Percentiles rank a stretch among this genome's conserved stretches.
These are phyloP conservation scores for Anadara kagoshimensis DNA, from an alignment of 1,140 invertebrate genomes.

Conservation along the genomic window DNA sequence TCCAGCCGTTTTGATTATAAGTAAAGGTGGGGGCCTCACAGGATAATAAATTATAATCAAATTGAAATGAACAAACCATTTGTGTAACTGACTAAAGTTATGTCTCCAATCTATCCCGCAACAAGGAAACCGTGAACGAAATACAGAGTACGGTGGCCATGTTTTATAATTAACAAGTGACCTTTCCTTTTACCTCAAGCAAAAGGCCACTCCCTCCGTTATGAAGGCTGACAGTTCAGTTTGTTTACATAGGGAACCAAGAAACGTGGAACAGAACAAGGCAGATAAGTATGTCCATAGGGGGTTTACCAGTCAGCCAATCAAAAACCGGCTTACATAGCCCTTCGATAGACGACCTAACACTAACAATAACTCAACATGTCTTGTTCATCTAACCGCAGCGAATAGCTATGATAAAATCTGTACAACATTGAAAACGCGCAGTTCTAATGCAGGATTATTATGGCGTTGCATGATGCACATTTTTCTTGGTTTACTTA, in stretches of 20 bases:
- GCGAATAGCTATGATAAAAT: conserved; percentile 44
- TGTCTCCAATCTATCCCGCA: conserved; percentile 7
- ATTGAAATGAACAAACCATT: conserved; percentile 11
- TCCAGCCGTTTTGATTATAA: conserved; percentile 34
- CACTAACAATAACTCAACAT: conserved; percentile 50
- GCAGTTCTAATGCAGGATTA: conserved; percentile 23
- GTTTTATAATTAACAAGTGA: conserved; percentile 5
- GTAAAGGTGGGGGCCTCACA: conserved; percentile 28
- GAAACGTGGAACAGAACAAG: conserved; percentile 30
- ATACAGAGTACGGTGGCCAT: conserved; percentile 10
- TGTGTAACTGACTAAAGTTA: neutral
- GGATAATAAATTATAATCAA: conserved; percentile 16
- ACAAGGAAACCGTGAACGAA: neutral
- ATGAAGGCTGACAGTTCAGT: conserved; percentile 37
- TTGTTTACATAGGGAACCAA: conserved; percentile 46
- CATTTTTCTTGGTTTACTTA: conserved; percentile 8
- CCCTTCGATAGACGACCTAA: conserved; percentile 39
- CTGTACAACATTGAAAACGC: conserved; percentile 33
- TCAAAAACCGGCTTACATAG: conserved; percentile 35
- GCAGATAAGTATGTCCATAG: conserved; percentile 49
- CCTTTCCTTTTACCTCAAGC: conserved; percentile 9
- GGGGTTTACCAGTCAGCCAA: conserved; percentile 38
- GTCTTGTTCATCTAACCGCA: conserved; percentile 46
- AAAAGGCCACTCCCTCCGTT: conserved; percentile 22
- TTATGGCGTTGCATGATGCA: conserved; percentile 9